Percentiles rank a stretch among this genome's conserved stretches.
These are phyloP conservation scores for Chaenocephalus aceratus DNA, from an alignment of 2,113 vertebrate species.

Conservation along the genomic window DNA sequence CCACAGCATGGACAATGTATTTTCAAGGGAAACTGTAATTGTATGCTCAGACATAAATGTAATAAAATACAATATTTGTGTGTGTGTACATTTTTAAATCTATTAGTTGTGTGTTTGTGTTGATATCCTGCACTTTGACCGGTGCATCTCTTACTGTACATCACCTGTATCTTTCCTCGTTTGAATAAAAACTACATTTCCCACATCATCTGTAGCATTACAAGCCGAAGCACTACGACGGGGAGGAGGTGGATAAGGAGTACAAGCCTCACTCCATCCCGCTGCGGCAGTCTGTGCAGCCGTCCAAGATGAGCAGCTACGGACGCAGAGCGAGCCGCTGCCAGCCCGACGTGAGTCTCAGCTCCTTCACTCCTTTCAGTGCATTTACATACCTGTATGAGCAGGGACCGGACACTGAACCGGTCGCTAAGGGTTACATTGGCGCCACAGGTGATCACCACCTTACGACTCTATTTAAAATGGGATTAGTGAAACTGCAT, in stretches of 20 bases:
- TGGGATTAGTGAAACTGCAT: no score
- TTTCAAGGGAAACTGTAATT: no score
- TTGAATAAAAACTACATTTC: conserved; percentile 9
- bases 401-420: not conserved
- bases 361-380: not conserved
- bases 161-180: not conserved
- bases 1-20: no score
- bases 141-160: not conserved
- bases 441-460: no score
- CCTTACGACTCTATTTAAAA: no score
- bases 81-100: no score
- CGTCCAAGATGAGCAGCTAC: conserved; percentile 93
- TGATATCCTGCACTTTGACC: no score
- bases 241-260: conserved; percentile 93
- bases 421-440: not conserved
- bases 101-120: no score
- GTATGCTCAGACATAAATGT: no score
- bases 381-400: conserved; percentile 17
- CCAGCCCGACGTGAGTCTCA: conserved; percentile 90
- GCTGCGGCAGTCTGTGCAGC: conserved; percentile 93
- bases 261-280: conserved; percentile 98
- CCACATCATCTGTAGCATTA: conserved; percentile 79
- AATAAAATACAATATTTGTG: no score
- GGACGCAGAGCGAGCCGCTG: conserved; percentile 94
- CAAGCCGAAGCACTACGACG: conserved; percentile 90